Base-by-base conservation (phyloP, 2,888 invertebrate species). In the Pandemis heparana region DNA sequence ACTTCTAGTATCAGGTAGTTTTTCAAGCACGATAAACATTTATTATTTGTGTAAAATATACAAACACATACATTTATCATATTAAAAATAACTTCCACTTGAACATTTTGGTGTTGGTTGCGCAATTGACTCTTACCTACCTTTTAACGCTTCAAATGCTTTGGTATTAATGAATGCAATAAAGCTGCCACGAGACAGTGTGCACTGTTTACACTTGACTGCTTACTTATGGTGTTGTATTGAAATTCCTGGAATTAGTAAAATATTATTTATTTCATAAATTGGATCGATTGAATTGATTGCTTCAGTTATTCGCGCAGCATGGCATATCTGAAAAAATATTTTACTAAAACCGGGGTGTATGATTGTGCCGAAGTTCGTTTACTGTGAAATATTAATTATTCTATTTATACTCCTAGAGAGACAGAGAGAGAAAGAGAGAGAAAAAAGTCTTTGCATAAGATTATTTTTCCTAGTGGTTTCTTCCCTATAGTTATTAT, bases 141-240 rank as follows among this genome's bases (percentile, higher is more conserved):
- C 23, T 79, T 46, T 77, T 88, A 90, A 91, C 78, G 91, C 91
- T 90, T 90, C 79, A 75, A 83, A 84, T 76, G 91, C 91, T 89
- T 88, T 82, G 83, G 85, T 84, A 87, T 87, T 86, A 85, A 86
- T 83, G 80, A 75, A 84, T 90, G 92, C 93, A 92, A 89, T 80
- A 89, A 91, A 88, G 88, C 91, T 90, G 89, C 90, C 92, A 93
- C 94, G 94, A 93, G 92, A 94, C 94, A 94, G 90, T 89, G 90
- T 92, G 92, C 91, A 91, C 85, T 83, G 81, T 79, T 59, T 84
- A 82, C 84, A 83, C 75, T 83, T 81, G 79, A 85, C 88, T 85
- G 88, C 89, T 88, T 89, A 80, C 80, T 78, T 81, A 78, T 76
- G 80, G 76, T 83, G 82, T 82, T 80, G 82, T 82, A 79, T 80